phyloP scores from a whole-genome alignment of 2,888 invertebrate species.

The Coelopa pilipes region DNA sequence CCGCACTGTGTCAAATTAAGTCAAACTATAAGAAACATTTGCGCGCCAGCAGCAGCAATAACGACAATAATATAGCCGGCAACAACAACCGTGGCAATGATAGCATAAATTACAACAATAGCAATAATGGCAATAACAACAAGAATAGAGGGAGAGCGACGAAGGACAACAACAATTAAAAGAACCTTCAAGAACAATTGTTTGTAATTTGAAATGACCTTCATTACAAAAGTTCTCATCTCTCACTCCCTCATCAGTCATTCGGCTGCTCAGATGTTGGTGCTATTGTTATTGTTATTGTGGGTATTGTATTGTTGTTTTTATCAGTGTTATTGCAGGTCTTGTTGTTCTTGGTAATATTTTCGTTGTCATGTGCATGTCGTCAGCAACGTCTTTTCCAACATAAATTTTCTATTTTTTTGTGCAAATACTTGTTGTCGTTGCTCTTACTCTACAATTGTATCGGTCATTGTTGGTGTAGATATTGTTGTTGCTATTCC shows the following conservation, averaged over 20 bases:
- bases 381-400: no score
- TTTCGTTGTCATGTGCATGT: no score
- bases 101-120: no score
- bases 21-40: slow-evolving; percentile 20
- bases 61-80: no score
- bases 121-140: no score
- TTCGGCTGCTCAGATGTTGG: not conserved
- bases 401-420: no score
- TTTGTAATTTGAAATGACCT: slow-evolving; percentile 24
- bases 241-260: not conserved
- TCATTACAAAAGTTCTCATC: slow-evolving; percentile 10
- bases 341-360: not conserved
- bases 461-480: no score
- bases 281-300: not conserved
- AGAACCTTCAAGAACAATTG: not conserved
- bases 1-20: not conserved
- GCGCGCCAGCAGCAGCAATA: not conserved
- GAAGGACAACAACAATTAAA: no score
- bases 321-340: not conserved
- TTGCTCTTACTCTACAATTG: no score
- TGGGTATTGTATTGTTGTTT: not conserved
- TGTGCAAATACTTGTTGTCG: no score
- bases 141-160: no score
- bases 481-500: not conserved
- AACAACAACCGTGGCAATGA: no score